Evolutionary conservation across 2,113 vertebrate species (phyloP), one percentile per base, ranked within the genome.

Genomic region (Fulica atra): DNA sequence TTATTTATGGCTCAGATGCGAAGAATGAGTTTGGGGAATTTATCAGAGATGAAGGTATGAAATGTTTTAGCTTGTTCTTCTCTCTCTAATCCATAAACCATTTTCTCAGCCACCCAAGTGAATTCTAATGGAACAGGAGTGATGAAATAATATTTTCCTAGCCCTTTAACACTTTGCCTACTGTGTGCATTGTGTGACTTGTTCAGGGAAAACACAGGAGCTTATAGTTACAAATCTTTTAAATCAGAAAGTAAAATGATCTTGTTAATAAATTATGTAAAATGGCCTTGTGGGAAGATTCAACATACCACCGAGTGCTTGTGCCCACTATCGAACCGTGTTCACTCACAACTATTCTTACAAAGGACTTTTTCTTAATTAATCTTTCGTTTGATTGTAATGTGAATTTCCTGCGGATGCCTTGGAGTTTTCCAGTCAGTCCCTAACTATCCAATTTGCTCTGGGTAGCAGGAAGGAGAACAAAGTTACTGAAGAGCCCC

Each of bases 1-100:
- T 98, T 99, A 99, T 98, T 99, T 98, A 98, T 98, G 98, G 98
- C 98, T 98, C 97, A 98, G 98, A 98, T 98, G 98, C 98, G 97
- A 98, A 98, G 98, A 98, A 98, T 98, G 98, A 98, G 98, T 98
- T 98, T 98, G 97, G 98, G 98, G 98, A 98, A 98, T 98, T 98
- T 98, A 98, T 98, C 98, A 98, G 98, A 98, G 98, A 98, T 98
- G 98, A 98, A 98, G 97, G 98, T 98, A 98, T 98, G 98, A 98
- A 99, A 98, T 98, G 98, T 98, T 98, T 98, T 98, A 98, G 98
- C 98, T 98, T 98, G 98, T 98, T 98, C 98, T 98, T 98, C 97
- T 98, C 98, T 98, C 97, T 98, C 97, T 98, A 98, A 98, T 98
- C 98, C 98, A 98, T 98, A 98, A 98, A 98, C 98, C 98, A 98